These are phyloP conservation scores for Donacobius atricapilla DNA, from an alignment of 2,113 vertebrate genomes.

Conservation along the genomic window DNA sequence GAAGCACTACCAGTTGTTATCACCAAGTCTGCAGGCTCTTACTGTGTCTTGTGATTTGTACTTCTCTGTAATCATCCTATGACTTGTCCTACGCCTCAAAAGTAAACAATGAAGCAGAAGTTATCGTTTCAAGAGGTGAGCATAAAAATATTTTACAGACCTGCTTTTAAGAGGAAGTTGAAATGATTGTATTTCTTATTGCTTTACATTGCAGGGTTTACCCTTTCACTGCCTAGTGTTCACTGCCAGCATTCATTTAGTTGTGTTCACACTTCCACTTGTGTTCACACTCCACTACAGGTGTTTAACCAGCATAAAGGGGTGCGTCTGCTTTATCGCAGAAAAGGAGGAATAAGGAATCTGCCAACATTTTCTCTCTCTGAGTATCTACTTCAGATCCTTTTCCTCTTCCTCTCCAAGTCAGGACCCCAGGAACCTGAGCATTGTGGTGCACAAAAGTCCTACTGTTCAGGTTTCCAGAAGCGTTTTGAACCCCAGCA, in stretches of 20 bases:
- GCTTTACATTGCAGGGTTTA: neutral
- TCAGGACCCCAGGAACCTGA: neutral
- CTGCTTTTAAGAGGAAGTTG: neutral
- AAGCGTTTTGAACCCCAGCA: neutral
- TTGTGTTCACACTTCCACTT: neutral
- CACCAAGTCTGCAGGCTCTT: neutral
- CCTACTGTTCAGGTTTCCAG: neutral
- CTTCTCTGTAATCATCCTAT: neutral
- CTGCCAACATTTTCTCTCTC: neutral
- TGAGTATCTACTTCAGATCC: neutral
- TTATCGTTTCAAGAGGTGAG: neutral
- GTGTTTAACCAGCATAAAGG: neutral
- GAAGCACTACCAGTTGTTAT: constrained; percentile 42
- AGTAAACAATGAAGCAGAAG: constrained; percentile 36
- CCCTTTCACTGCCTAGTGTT: neutral
- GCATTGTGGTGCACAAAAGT: neutral
- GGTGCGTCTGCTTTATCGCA: neutral
- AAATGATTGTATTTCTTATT: neutral
- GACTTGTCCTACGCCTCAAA: constrained; percentile 15
- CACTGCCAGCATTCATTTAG: neutral
- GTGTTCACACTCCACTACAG: neutral
- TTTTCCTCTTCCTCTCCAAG: neutral
- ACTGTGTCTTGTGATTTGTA: neutral
- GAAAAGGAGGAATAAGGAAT: neutral
- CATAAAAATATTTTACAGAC: neutral